Percentiles rank a stretch among this genome's conserved stretches.
Conservation (phyloP, 1,140 invertebrate species). For the Thrips palmi region DNA sequence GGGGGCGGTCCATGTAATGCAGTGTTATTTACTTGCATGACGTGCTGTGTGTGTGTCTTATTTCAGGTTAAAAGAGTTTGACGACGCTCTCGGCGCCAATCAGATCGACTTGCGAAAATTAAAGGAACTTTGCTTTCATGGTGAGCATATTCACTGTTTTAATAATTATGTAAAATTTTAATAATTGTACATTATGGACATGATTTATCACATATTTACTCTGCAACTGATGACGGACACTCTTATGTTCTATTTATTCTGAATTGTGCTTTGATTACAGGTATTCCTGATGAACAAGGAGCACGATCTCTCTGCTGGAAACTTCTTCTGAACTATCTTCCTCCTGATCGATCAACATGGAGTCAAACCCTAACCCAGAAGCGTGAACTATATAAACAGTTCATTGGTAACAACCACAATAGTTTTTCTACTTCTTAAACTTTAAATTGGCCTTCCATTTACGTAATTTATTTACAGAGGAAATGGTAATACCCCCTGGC, state of each 20-base stretch:
- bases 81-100: slow-evolving; percentile 42
- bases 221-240: too few species aligned
- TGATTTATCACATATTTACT: neutral
- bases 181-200: neutral
- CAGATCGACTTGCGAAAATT: slow-evolving; percentile 44
- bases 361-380: slow-evolving; percentile 42
- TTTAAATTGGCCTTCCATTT: neutral
- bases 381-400: slow-evolving; percentile 59
- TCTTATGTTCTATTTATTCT: too few species aligned
- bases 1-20: too few species aligned
- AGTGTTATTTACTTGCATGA: too few species aligned
- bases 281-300: slow-evolving; percentile 64
- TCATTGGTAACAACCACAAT: slow-evolving; percentile 43
- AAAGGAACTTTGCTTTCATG: slow-evolving; percentile 53
- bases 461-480: slow-evolving; percentile 33
- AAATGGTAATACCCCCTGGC: slow-evolving; percentile 63
- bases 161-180: slow-evolving; percentile 5
- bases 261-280: slow-evolving; percentile 27
- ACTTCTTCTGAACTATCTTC: slow-evolving; percentile 64
- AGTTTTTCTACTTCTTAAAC: slow-evolving; percentile 1
- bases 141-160: slow-evolving; percentile 25
- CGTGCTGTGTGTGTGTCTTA: too few species aligned
- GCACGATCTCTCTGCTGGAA: slow-evolving; percentile 63
- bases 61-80: slow-evolving; percentile 54
- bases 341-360: slow-evolving; percentile 41